A percentile compares a stretch with the other conserved stretches of the same genome.
Evolutionary conservation across 1,140 invertebrate species (phyloP).

Genomic region (Hypothenemus hampei): DNA sequence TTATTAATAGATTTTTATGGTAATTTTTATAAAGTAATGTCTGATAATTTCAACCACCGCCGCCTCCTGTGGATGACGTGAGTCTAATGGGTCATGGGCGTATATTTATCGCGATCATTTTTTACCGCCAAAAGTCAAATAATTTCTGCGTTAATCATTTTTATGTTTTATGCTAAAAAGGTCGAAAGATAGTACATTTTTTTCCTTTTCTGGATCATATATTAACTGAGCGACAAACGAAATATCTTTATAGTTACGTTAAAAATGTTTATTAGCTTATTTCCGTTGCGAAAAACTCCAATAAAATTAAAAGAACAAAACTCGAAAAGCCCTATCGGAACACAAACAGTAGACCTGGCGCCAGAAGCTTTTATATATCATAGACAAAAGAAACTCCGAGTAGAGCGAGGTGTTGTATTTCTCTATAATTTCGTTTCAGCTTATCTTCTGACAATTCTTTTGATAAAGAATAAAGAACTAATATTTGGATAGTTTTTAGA

Average conservation of each 20-base stretch:
- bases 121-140: conserved; percentile 24
- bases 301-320: too few species aligned
- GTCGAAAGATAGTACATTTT: too few species aligned
- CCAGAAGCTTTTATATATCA: conserved; percentile 12
- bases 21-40: conserved; percentile 5
- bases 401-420: conserved; percentile 13
- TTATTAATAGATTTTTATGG: not conserved
- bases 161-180: conserved; percentile 29
- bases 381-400: conserved; percentile 12
- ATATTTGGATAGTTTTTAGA: conserved; percentile 1
- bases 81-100: conserved; percentile 18
- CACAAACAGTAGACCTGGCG: conserved; percentile 21
- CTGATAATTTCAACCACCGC: conserved; percentile 8
- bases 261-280: too few species aligned
- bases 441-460: conserved; percentile 17
- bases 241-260: too few species aligned
- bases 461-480: conserved; percentile 17
- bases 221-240: too few species aligned
- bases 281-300: too few species aligned
- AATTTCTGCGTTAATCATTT: conserved; percentile 26
- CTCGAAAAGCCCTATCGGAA: conserved; percentile 21
- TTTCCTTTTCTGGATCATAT: too few species aligned
- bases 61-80: conserved; percentile 22
- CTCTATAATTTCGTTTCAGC: conserved; percentile 17
- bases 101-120: conserved; percentile 22